A percentile compares a stretch with the other conserved stretches of the same genome.
Evolutionary conservation across 2,797 vertebrate species (phyloP).

Genomic region (Rhinichthys osculus): DNA sequence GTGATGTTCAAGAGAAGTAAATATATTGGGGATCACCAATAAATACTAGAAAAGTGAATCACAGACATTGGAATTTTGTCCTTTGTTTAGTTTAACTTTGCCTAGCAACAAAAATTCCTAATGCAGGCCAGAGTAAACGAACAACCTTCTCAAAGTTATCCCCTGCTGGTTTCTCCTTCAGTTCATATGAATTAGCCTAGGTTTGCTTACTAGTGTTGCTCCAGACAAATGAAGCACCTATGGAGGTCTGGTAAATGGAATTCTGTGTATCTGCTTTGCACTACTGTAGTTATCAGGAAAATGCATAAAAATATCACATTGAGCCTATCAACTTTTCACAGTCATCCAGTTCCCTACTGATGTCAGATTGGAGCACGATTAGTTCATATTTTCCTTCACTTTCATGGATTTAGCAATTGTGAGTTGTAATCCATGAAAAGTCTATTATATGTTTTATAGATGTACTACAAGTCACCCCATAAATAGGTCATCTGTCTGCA

Average conservation of each 20-base stretch:
- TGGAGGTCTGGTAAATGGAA: background rate
- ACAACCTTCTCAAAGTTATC: constrained; percentile 16
- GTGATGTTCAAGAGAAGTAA: background rate
- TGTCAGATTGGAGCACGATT: constrained; percentile 64
- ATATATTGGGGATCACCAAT: constrained; percentile 10
- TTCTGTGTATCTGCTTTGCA: background rate
- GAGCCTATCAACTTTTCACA: constrained; percentile 55
- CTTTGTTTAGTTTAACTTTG: constrained; percentile 22
- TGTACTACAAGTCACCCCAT: constrained; percentile 76
- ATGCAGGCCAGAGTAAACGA: constrained; percentile 22
- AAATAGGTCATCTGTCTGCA: constrained; percentile 82
- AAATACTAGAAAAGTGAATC: constrained; percentile 10
- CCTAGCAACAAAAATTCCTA: constrained; percentile 33
- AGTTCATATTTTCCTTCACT: constrained; percentile 77
- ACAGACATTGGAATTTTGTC: constrained; percentile 12
- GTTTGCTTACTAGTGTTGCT: background rate
- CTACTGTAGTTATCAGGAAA: background rate
- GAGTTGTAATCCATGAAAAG: constrained; percentile 60
- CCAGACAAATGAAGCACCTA: background rate
- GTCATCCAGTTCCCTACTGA: constrained; percentile 64
- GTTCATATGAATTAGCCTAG: background rate
- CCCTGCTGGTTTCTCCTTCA: constrained; percentile 13
- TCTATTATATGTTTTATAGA: constrained; percentile 78
- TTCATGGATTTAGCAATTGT: constrained; percentile 66
- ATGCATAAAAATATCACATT: background rate